Base-by-base conservation (phyloP, 2,797 vertebrate species). In the Ceryle rudis region DNA sequence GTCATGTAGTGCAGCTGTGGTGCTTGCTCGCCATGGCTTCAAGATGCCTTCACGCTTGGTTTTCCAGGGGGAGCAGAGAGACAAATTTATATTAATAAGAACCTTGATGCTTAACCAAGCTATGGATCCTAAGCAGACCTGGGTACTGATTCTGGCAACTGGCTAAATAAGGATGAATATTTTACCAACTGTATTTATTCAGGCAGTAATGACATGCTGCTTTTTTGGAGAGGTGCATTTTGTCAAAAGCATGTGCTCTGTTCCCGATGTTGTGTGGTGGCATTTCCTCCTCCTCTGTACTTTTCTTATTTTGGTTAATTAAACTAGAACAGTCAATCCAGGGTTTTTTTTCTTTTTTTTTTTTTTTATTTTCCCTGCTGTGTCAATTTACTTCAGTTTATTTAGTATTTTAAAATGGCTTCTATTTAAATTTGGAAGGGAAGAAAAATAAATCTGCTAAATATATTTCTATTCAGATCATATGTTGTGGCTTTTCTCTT, bases 401-500 rank as follows among this genome's bases (percentile, higher is more conserved):
- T 92, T 96, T 75, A 71, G 66, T 28, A 22, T 67, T 95, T 93
- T 91, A 67, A 93, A 95, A 92, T 90, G 78, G 83, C 60, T 94
- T 86, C 82, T 84, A 95, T 95, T 96, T 93, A 92, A 96, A 94
- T 92, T 81, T 95, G 86, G 86, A 93, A 96, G 47, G 82, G 54
- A 93, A 93, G 83, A 88, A 95, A 95, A 95, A 91, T 87, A 94
- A 86, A 92, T 86, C 83, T 86, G 70, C 91, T 95, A 90, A 96
- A 94, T 92, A 89, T 94, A 92, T 93, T 97, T 92, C 90, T 94
- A 86, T 93, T 94, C 93, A 84, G 82, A 88, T 95, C 93, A 81
- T 86, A 89, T 87, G 67, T 95, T 96, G 94, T 77, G 88, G 91
- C 88, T 96, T 96, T 95, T 90, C 74, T 92, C 71, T 82, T 93